These are phyloP conservation scores for Hydropsyche tenuis DNA, from an alignment of 1,140 invertebrate species.

Conservation along the genomic window DNA sequence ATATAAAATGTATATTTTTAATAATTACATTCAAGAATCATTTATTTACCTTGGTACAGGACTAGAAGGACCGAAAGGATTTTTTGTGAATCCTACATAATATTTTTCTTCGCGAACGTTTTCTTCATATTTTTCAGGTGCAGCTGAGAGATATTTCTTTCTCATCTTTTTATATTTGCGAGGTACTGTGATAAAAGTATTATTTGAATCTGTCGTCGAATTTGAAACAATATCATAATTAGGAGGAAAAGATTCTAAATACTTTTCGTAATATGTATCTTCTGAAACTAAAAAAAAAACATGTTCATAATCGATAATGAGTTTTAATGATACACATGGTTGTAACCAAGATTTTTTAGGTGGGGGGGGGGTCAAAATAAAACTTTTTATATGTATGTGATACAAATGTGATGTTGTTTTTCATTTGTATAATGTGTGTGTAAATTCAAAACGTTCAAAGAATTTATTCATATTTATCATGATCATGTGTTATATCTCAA, in stretches of 20 bases:
- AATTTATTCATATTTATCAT: too few relatives aligned
- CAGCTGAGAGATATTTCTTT: neutral
- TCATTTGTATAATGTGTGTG: too few relatives aligned
- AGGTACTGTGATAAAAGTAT: neutral
- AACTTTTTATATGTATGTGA: too few relatives aligned
- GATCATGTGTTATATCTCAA: too few relatives aligned
- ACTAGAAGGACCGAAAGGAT: conserved; percentile 33
- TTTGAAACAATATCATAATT: neutral
- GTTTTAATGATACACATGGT: too few relatives aligned
- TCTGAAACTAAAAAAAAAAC: neutral
- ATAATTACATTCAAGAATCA: neutral
- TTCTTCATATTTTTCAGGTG: neutral
- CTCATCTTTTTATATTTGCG: conserved; percentile 3
- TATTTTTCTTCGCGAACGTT: neutral
- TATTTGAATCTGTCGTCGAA: neutral
- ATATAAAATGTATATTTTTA: neutral
- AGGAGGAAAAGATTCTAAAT: neutral
- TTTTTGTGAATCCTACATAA: conserved; percentile 27
- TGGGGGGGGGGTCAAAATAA: too few relatives aligned
- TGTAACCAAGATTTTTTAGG: too few relatives aligned
- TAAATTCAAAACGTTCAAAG: too few relatives aligned
- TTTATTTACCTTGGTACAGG: conserved; percentile 6
- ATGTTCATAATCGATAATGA: neutral
- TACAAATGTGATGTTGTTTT: too few relatives aligned
- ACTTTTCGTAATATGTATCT: conserved; percentile 1